A percentile compares a stretch with the other conserved stretches of the same genome.
phyloP scores from a whole-genome alignment of 1,140 invertebrate species.

The Gryon sp. region DNA sequence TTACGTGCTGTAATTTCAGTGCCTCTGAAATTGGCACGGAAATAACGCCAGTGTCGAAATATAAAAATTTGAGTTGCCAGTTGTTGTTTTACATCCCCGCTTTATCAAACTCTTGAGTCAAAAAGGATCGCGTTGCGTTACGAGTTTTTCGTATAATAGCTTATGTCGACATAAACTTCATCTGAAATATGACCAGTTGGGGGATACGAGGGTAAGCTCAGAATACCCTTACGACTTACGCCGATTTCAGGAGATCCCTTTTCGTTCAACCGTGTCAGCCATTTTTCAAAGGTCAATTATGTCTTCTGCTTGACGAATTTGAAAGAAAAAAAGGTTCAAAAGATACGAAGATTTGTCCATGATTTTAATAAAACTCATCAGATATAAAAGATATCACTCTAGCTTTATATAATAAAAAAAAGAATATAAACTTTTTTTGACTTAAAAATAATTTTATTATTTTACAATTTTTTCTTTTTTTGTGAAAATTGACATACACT shows the following conservation, averaged over 20 bases:
- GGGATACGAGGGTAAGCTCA: conserved; percentile 34
- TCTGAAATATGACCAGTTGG: conserved; percentile 52
- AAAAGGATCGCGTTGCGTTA: conserved; percentile 41
- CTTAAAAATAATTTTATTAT: too few relatives aligned
- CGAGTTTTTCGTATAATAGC: conserved; percentile 58
- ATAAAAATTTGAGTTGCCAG: conserved; percentile 49
- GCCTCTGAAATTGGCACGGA: conserved; percentile 10
- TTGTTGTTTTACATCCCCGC: conserved; percentile 57
- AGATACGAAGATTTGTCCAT: conserved; percentile 8
- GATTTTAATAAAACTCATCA: conserved; percentile 4
- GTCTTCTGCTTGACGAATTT: conserved; percentile 36
- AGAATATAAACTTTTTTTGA: too few relatives aligned
- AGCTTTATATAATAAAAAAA: too few relatives aligned
- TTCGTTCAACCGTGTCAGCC: not conserved
- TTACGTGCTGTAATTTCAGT: conserved; percentile 29
- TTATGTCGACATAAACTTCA: conserved; percentile 59
- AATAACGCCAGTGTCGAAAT: conserved; percentile 27
- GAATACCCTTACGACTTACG: conserved; percentile 24
- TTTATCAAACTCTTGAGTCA: conserved; percentile 40
- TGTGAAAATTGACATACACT: too few relatives aligned
- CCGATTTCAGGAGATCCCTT: conserved; percentile 20
- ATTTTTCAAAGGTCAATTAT: conserved; percentile 46
- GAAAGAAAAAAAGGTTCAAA: conserved; percentile 17
- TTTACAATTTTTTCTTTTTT: too few relatives aligned
- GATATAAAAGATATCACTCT: not conserved